Evolutionary conservation across 2,113 vertebrate species (phyloP).

Genomic region (Mionectes macconnelli): DNA sequence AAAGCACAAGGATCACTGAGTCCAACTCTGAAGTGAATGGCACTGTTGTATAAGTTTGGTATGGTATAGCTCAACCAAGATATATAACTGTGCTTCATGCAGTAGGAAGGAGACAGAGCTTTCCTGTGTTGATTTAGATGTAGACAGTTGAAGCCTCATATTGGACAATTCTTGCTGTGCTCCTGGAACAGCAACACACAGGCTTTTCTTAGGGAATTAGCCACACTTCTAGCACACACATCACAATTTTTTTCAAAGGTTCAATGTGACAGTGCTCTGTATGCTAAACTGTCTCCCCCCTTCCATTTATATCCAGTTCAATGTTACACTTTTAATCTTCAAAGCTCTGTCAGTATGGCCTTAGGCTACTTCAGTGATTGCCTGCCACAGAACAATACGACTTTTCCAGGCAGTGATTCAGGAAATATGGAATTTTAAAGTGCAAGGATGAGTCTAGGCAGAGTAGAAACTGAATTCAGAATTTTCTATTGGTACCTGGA

Average conservation of each 20-base stretch:
- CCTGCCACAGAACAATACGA: neutral
- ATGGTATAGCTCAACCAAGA: neutral
- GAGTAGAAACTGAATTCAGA: neutral
- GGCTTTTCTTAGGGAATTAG: neutral
- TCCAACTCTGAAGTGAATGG: neutral
- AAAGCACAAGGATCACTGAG: fast-evolving
- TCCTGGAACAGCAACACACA: neutral
- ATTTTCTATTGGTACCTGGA: neutral
- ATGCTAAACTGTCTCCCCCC: neutral
- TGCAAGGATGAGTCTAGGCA: neutral
- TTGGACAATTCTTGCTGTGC: neutral
- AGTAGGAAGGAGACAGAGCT: neutral
- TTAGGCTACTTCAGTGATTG: conserved; percentile 8
- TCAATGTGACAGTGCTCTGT: neutral
- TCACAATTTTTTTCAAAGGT: neutral
- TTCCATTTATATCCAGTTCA: conserved; percentile 23
- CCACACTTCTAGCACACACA: neutral
- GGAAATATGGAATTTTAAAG: neutral
- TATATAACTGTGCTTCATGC: neutral
- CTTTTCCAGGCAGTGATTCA: neutral
- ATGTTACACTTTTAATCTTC: conserved; percentile 33
- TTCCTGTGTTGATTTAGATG: neutral
- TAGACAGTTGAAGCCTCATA: neutral
- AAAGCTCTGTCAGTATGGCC: conserved; percentile 14
- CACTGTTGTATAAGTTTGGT: neutral